Evolutionary conservation across 2,888 invertebrate species (phyloP), one percentile per base, ranked within the genome.

Genomic region (Timandra comae): DNA sequence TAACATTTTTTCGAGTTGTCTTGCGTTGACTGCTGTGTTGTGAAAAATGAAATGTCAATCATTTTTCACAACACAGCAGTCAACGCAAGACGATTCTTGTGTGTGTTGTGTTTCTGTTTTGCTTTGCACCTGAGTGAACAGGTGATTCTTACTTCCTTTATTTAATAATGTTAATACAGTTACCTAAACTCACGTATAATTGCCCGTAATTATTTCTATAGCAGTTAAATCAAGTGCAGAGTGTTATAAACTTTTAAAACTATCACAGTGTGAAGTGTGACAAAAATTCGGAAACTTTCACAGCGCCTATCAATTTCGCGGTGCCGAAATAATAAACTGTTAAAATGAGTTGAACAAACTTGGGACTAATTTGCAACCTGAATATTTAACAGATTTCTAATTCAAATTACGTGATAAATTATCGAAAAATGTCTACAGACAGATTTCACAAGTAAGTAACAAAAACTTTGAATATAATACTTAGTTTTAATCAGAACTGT

Each of bases 371-470:
- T 16, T 16, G 16, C 6, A 6, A 16, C 16, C 6, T 5, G 34
- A 45, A 49, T 55, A 50, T 45, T 38, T 33, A 33, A 12, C 27
- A 38, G 7, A 27, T 22, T 4, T 22, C n/a, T n/a, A 19, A 8
- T 20, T 10, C 28, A 20, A 13, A 28, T 29, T 29, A 27, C 37
- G 43, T 38, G 40, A 41, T 43, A 33, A 43, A 41, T 38, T 49
- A 41, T 32, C 35, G 32, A 38, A 74, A 68, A 65, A 89, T 89
- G 89, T 84, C 88, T 52, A 88, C 88, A 27, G 88, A 88, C 68
- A 81, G 89, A 68, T 89, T 88, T 68, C 89, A 89, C 68, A 89
- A 89, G 89, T 89, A 74, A 86, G 89, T 87, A 22, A n/a, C n/a
- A n/a, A n/a, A n/a, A n/a, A n/a, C n/a, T n/a, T n/a, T n/a, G n/a